Conservation (phyloP, 2,797 vertebrate genomes). For the Chrosomus eos region DNA sequence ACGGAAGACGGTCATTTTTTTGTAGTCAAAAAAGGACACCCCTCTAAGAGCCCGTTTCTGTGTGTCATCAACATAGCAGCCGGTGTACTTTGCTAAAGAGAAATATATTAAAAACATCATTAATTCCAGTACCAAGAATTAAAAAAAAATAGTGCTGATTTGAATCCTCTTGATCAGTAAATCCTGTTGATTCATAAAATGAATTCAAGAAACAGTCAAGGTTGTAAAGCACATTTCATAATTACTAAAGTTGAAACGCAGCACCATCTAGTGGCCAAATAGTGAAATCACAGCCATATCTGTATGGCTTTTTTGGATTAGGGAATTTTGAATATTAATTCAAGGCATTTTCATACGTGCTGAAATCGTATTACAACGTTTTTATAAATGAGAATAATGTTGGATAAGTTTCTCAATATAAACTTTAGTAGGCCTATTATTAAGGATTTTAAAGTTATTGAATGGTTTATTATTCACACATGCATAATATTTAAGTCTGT, state of each 20-base stretch:
- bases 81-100: slow-evolving; percentile 87
- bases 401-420: neutral
- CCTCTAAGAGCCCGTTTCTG: slow-evolving; percentile 89
- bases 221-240: neutral
- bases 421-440: neutral
- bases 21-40: slow-evolving; percentile 98
- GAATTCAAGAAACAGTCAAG: neutral
- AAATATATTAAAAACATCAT: neutral
- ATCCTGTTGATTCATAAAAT: neutral
- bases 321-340: neutral
- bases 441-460: neutral
- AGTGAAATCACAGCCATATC: slow-evolving; percentile 64
- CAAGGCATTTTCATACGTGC: neutral
- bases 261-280: slow-evolving; percentile 75
- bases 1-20: slow-evolving; percentile 98
- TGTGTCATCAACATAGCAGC: slow-evolving; percentile 91
- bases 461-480: neutral
- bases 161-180: neutral
- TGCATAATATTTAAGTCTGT: neutral
- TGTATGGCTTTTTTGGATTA: neutral
- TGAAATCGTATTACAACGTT: neutral
- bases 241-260: slow-evolving; percentile 36
- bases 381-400: neutral
- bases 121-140: neutral
- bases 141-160: neutral